Conservation (phyloP, 2,113 vertebrate genomes). For the Apodemus sylvaticus region DNA sequence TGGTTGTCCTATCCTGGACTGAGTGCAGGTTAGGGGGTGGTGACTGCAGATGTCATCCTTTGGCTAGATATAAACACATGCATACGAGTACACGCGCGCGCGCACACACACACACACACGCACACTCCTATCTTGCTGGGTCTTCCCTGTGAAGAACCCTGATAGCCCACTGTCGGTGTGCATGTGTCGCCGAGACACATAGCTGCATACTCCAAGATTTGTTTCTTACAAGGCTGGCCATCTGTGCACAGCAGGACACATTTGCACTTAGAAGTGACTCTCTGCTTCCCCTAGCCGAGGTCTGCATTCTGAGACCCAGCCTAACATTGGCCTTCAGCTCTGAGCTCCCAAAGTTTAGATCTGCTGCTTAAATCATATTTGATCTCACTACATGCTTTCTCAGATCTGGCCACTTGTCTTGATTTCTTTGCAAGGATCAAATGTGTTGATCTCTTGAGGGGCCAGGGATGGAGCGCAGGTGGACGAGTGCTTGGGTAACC, state of each 20-base stretch:
- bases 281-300: not conserved
- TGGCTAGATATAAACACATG: not conserved
- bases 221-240: not conserved
- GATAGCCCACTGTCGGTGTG: not conserved
- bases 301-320: constrained; percentile 4
- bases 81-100: not conserved
- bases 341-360: not conserved
- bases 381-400: constrained; percentile 64
- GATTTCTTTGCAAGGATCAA: constrained; percentile 82
- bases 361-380: constrained; percentile 81
- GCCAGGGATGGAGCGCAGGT: not conserved
- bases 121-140: not conserved
- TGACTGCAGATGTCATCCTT: not conserved
- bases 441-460: constrained; percentile 79
- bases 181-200: not conserved
- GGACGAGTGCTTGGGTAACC: not conserved
- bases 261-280: constrained; percentile 33
- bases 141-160: not conserved
- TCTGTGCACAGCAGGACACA: constrained; percentile 21
- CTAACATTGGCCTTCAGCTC: constrained; percentile 16
- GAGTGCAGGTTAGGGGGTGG: not conserved
- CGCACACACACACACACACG: too few relatives aligned
- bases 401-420: constrained; percentile 77
- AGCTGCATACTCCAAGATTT: fast-evolving
- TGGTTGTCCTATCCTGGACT: not conserved